A percentile compares a stretch with the other conserved stretches of the same genome.
Evolutionary conservation across 2,113 vertebrate genomes (phyloP).

Genomic region (Leptobrachium leishanense): DNA sequence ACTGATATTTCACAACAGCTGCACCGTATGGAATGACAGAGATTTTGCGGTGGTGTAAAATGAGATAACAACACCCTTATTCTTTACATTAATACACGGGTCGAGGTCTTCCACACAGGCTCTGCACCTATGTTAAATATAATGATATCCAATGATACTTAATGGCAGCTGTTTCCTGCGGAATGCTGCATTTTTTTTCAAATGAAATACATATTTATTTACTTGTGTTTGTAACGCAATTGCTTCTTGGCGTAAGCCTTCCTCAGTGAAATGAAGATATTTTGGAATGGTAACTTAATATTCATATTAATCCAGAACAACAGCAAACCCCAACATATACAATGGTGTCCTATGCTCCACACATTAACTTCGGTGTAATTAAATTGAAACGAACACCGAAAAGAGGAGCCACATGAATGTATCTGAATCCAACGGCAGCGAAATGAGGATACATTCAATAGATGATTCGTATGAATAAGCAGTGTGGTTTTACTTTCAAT

Average conservation of each 20-base stretch:
- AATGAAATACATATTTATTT: constrained; percentile 19
- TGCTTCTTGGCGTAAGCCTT: background rate
- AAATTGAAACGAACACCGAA: background rate
- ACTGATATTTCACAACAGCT: constrained; percentile 26
- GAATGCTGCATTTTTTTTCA: constrained; percentile 10
- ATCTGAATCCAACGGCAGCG: too few relatives aligned
- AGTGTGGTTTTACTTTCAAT: too few relatives aligned
- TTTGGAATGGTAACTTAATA: constrained; percentile 27
- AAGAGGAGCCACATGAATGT: too few relatives aligned
- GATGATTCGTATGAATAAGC: too few relatives aligned
- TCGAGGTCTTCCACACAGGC: constrained; percentile 5
- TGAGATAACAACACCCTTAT: constrained; percentile 24
- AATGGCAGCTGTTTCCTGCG: constrained; percentile 24
- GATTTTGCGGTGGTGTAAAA: constrained; percentile 33
- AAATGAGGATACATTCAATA: too few relatives aligned
- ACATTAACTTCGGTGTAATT: constrained; percentile 15
- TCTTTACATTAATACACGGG: constrained; percentile 26
- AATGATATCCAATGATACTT: constrained; percentile 20
- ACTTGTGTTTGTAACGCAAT: background rate
- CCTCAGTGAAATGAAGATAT: constrained; percentile 1
- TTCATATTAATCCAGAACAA: constrained; percentile 12
- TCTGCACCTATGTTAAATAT: background rate
- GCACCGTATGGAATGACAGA: constrained; percentile 23
- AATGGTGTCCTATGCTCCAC: constrained; percentile 4
- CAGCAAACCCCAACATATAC: background rate